phyloP scores from a whole-genome alignment of 2,797 vertebrate species.

The Allobates femoralis region DNA sequence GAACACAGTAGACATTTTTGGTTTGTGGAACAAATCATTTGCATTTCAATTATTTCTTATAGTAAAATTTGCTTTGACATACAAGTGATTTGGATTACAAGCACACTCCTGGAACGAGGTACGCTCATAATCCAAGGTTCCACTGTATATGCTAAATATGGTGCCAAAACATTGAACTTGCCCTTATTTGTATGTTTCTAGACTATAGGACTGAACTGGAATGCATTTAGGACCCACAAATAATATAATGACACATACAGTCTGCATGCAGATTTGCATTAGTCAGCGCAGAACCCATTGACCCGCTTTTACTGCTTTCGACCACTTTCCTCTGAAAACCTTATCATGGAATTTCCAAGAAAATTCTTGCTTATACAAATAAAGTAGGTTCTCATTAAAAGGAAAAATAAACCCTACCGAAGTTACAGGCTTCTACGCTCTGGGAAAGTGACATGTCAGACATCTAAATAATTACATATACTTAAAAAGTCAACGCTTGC shows the following conservation, averaged over 20 bases:
- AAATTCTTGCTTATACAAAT: background rate
- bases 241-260: background rate
- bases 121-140: too few species aligned
- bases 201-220: background rate
- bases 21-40: too few species aligned
- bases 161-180: background rate
- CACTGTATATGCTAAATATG: background rate
- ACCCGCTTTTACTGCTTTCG: background rate
- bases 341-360: background rate
- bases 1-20: too few species aligned
- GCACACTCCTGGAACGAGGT: too few species aligned
- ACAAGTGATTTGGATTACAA: too few species aligned
- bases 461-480: conserved; percentile 9
- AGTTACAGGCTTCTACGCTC: background rate
- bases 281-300: background rate
- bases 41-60: too few species aligned
- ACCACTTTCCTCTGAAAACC: background rate
- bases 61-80: too few species aligned
- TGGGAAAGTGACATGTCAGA: conserved; percentile 35
- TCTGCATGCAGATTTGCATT: background rate
- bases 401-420: conserved; percentile 2
- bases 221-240: background rate
- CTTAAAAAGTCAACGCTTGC: conserved; percentile 14
- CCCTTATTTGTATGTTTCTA: background rate
- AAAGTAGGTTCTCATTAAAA: background rate